Conservation (phyloP, 1,140 invertebrate species). For the Dinoponera quadriceps region DNA sequence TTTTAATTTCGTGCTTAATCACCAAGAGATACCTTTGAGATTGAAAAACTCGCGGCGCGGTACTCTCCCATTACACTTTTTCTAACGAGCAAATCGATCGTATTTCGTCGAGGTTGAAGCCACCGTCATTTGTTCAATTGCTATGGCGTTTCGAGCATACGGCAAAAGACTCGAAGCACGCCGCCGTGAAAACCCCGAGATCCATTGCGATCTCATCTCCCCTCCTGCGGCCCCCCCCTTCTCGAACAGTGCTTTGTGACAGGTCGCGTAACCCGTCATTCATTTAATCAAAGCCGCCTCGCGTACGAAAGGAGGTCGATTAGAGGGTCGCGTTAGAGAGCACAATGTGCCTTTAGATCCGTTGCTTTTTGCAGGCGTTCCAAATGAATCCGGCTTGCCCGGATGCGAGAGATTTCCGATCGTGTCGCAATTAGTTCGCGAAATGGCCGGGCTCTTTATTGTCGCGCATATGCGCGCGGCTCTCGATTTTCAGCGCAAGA, state of each 20-base stretch:
- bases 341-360: slow-evolving; percentile 45
- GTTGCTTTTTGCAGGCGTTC: slow-evolving; percentile 27
- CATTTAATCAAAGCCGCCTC: slow-evolving; percentile 49
- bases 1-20: no score
- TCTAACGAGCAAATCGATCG: no score
- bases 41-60: no score
- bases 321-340: slow-evolving; percentile 43
- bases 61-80: no score
- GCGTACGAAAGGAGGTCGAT: slow-evolving; percentile 49
- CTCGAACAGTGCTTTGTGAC: slow-evolving; percentile 16
- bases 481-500: slow-evolving; percentile 9
- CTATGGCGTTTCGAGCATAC: not conserved
- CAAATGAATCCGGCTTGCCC: slow-evolving; percentile 10
- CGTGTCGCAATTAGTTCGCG: slow-evolving; percentile 10
- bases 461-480: not conserved
- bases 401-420: slow-evolving; percentile 23
- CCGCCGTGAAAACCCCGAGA: not conserved
- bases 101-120: no score
- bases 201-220: not conserved
- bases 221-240: not conserved
- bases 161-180: not conserved
- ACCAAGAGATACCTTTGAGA: no score
- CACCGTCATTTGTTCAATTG: no score
- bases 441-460: slow-evolving; percentile 20
- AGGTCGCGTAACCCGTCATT: slow-evolving; percentile 47